Base-by-base conservation (phyloP, 23 tunicate genomes). In the Clavelina lepadiformis region DNA sequence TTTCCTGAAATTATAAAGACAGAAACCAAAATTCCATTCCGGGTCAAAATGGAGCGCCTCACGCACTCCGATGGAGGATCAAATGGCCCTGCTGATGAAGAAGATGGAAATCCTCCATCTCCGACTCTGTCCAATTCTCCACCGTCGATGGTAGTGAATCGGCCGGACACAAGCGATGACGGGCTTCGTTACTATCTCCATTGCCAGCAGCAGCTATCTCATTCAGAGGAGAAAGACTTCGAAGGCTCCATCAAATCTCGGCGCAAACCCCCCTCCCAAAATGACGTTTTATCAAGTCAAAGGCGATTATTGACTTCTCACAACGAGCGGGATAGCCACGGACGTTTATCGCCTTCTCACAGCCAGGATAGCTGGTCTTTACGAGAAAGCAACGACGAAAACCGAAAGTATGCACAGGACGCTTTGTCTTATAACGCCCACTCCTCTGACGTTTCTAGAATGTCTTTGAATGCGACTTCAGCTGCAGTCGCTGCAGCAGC, bases 1-100 rank as follows among this genome's bases (percentile, higher is more conserved):
- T 86, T 94, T 51, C 99, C 99, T 32, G 95, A 86, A 58, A 81
- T 81, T 50, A 73, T 63, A 33, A 89, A 89, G 66, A 76, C 95
- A 31, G 97, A 89, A 50, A 65, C 97, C 2, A 89, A 89, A 35
- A 65, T 89, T 27, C 89, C 97, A 5, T 89, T 75, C 65, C 69
- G 80, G 5, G 80, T 81, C 0, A 77, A 77, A 68, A 75, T 89
- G 89, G 83, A 76, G 35, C 81, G 82, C 29, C 68, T 88, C 36
- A 55, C 71, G 4, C 65, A 65, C 67, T 54, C 69, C 56, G 84
- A 82, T 7, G 69, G 61, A 1, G 60, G 69, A 3, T 53, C 75
- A n/a, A 44, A 59, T 19, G 22, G 28, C 20, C 56, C 36, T 28
- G 46, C 36, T 2, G 95, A 73, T 55, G 80, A 78, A 19, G 87